Evolutionary conservation across 2,888 invertebrate species (phyloP).

Genomic region (Harpagoxenus sublaevis): DNA sequence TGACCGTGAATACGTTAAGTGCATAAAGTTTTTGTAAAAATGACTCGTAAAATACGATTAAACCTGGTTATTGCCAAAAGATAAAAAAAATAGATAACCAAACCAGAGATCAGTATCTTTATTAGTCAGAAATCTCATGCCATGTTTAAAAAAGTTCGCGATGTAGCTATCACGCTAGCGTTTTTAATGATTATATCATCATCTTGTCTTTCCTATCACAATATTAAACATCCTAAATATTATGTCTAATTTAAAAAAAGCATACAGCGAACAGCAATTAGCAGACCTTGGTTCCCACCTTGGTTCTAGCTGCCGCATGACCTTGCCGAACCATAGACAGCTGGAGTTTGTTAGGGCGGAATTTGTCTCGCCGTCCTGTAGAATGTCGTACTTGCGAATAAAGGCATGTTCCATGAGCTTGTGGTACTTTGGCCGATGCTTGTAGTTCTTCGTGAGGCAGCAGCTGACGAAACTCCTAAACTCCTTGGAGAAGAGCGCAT

Average conservation of each 20-base stretch:
- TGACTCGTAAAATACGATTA: slow-evolving; percentile 63
- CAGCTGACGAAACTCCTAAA: slow-evolving; percentile 96
- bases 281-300: slow-evolving; percentile 78
- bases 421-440: slow-evolving; percentile 97
- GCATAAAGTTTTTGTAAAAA: slow-evolving; percentile 44
- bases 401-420: slow-evolving; percentile 96
- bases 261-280: background rate
- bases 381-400: slow-evolving; percentile 91
- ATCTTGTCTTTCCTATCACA: slow-evolving; percentile 26
- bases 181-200: slow-evolving; percentile 55
- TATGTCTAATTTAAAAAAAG: slow-evolving; percentile 43
- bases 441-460: slow-evolving; percentile 97
- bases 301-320: slow-evolving; percentile 87
- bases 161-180: slow-evolving; percentile 51
- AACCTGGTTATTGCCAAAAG: slow-evolving; percentile 77
- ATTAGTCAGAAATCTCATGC: slow-evolving; percentile 85
- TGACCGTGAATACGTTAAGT: slow-evolving; percentile 68
- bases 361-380: slow-evolving; percentile 77
- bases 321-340: slow-evolving; percentile 92
- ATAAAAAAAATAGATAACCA: slow-evolving; percentile 72
- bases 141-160: slow-evolving; percentile 73
- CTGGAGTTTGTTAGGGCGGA: slow-evolving; percentile 79
- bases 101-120: slow-evolving; percentile 84
- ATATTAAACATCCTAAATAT: slow-evolving; percentile 29
- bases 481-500: slow-evolving; percentile 93